Conservation (phyloP, 2,888 invertebrate genomes). For the Rhorus exstirpatorius region DNA sequence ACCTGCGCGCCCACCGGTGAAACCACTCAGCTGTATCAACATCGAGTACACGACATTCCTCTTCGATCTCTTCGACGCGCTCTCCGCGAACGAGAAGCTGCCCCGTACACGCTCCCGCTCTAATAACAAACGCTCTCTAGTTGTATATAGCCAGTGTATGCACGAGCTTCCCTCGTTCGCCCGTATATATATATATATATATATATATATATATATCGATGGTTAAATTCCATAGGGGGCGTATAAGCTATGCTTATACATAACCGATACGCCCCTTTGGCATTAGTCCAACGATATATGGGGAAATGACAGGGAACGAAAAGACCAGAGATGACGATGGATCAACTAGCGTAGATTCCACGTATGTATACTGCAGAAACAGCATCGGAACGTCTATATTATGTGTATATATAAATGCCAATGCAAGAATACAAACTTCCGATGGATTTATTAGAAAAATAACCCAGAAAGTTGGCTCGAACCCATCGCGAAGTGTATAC, state of each 20-base stretch:
- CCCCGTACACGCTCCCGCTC: slow-evolving; percentile 70
- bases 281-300: too few species aligned
- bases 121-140: slow-evolving; percentile 77
- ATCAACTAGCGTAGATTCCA: slow-evolving; percentile 42
- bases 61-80: slow-evolving; percentile 79
- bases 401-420: slow-evolving; percentile 18
- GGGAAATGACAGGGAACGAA: slow-evolving; percentile 26
- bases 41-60: slow-evolving; percentile 85
- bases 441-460: slow-evolving; percentile 38
- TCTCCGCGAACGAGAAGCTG: slow-evolving; percentile 17
- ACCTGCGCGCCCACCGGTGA: slow-evolving; percentile 81
- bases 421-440: slow-evolving; percentile 7
- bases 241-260: too few species aligned
- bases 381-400: background rate
- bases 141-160: slow-evolving; percentile 26
- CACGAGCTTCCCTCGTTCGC: slow-evolving; percentile 44
- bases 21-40: slow-evolving; percentile 86
- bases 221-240: too few species aligned
- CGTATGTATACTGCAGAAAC: slow-evolving; percentile 1
- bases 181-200: slow-evolving; percentile 38
- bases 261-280: too few species aligned
- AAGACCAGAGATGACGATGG: slow-evolving; percentile 35
- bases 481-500: background rate
- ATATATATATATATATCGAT: too few species aligned
- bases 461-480: slow-evolving; percentile 7